These are phyloP conservation scores for Acyrthosiphon pisum DNA, from an alignment of 1,140 invertebrate genomes.

Conservation along the genomic window DNA sequence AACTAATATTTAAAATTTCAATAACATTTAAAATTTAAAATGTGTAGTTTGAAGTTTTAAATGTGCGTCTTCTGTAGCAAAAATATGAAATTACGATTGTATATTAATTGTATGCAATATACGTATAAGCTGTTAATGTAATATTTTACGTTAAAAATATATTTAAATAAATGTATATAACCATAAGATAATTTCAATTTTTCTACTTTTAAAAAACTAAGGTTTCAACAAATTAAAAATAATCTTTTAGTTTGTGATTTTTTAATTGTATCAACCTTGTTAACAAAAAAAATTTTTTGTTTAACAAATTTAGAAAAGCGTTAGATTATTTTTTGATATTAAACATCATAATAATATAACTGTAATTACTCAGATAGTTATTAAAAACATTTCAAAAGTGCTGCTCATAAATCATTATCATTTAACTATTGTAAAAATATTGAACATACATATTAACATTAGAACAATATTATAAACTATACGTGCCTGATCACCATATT, in stretches of 20 bases:
- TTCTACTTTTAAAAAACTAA: too few relatives aligned
- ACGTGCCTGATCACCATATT: neutral
- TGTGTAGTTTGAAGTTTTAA: neutral
- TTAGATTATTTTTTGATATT: neutral
- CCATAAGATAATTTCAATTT: neutral
- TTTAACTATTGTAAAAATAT: neutral
- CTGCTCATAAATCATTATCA: neutral
- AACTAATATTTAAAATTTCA: neutral
- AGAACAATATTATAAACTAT: neutral
- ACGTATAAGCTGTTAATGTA: too few relatives aligned
- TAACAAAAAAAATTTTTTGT: neutral
- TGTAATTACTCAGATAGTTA: neutral
- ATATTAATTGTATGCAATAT: neutral
- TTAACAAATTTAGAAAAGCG: neutral
- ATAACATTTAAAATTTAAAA: neutral
- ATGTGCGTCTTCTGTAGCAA: neutral
- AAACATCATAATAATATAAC: neutral
- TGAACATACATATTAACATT: neutral
- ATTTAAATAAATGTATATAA: neutral
- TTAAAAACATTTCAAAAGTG: neutral
- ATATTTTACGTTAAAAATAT: neutral
- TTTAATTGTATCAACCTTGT: neutral
- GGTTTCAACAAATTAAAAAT: neutral
- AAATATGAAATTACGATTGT: neutral
- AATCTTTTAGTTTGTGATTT: neutral